Evolutionary conservation across 2,113 vertebrate species (phyloP).

Genomic region (Macrotis lagotis): DNA sequence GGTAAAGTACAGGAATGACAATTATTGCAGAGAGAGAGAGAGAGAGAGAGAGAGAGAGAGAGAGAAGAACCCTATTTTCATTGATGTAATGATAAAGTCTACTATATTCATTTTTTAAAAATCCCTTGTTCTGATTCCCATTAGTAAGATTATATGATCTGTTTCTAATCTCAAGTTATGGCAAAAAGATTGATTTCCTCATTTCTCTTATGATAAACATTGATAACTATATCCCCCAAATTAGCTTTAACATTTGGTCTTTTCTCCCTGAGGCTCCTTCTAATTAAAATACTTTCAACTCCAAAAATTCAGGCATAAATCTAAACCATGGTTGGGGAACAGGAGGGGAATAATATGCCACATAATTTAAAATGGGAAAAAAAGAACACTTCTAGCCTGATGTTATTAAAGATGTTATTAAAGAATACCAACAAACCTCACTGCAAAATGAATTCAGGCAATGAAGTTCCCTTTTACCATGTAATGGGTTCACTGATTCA

Average conservation of each 20-base stretch:
- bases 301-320: slow-evolving; percentile 41
- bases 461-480: neutral
- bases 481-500: neutral
- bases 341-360: slow-evolving; percentile 17
- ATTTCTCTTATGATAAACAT: slow-evolving; percentile 66
- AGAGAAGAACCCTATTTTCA: slow-evolving; percentile 50
- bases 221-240: slow-evolving; percentile 57
- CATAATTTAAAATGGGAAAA: slow-evolving; percentile 28
- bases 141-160: slow-evolving; percentile 57
- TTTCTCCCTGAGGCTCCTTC: slow-evolving; percentile 41
- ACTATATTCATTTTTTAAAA: slow-evolving; percentile 21
- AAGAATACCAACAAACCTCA: neutral
- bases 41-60: slow-evolving; percentile 9
- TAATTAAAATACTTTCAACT: slow-evolving; percentile 62
- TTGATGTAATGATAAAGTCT: neutral
- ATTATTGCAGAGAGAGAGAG: slow-evolving; percentile 39
- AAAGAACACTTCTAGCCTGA: slow-evolving; percentile 24
- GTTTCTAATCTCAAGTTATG: slow-evolving; percentile 62
- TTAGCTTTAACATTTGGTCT: slow-evolving; percentile 12
- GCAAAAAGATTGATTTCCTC: slow-evolving; percentile 67
- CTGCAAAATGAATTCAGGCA: neutral
- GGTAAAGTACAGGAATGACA: neutral
- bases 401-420: neutral
- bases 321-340: slow-evolving; percentile 5
- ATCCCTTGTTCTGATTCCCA: slow-evolving; percentile 36